phyloP scores from a whole-genome alignment of 2,113 vertebrate genomes.

The Pomatostomus ruficeps region DNA sequence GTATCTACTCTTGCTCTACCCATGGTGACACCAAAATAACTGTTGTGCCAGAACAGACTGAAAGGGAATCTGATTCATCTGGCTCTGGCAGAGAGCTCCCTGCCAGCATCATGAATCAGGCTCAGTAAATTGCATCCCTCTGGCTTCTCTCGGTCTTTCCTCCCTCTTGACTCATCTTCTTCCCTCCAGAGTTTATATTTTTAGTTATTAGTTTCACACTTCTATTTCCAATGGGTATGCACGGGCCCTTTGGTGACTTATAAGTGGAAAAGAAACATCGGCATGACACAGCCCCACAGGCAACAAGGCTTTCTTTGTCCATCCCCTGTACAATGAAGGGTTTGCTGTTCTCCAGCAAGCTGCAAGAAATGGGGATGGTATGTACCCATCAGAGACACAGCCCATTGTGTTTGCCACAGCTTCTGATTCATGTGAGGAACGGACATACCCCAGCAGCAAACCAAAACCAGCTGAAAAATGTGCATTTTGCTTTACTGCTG shows the following conservation, averaged over 20 bases:
- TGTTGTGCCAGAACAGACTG: not conserved
- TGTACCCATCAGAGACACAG: not conserved
- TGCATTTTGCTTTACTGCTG: not conserved
- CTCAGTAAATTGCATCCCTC: not conserved
- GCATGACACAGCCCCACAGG: not conserved
- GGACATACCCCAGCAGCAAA: not conserved
- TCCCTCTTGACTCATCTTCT: not conserved
- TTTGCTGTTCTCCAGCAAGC: conserved; percentile 20
- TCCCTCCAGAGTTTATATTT: conserved; percentile 29
- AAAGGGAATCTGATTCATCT: conserved; percentile 40
- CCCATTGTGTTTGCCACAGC: conserved; percentile 7
- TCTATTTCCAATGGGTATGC: not conserved
- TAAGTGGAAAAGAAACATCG: conserved; percentile 15
- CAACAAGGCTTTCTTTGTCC: conserved; percentile 41
- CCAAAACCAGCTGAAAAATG: not conserved
- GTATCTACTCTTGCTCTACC: not conserved
- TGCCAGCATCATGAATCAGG: not conserved
- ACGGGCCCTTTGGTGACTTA: not conserved
- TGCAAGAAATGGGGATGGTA: conserved; percentile 1
- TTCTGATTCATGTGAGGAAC: conserved; percentile 1
- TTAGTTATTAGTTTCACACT: conserved; percentile 29
- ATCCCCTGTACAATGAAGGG: not conserved
- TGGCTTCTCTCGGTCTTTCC: not conserved
- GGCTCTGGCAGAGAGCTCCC: not conserved
- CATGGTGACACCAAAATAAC: conserved; percentile 29